A percentile compares a stretch with the other conserved stretches of the same genome.
Conservation (phyloP, 2,113 vertebrate genomes). For the Gymnorhina tibicen region DNA sequence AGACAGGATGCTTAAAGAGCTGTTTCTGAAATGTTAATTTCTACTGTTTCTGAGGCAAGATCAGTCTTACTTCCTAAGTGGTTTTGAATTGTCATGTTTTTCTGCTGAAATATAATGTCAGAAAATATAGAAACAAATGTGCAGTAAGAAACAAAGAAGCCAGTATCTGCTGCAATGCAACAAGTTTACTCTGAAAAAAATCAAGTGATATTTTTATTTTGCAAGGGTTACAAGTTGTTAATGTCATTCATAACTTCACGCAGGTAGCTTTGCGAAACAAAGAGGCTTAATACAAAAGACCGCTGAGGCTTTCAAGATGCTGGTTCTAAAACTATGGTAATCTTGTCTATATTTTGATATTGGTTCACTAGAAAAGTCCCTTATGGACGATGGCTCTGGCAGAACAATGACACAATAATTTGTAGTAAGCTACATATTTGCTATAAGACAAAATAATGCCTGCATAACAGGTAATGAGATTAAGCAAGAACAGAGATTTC, state of each 20-base stretch:
- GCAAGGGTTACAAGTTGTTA: not conserved
- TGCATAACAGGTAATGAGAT: slow-evolving; percentile 61
- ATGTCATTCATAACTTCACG: slow-evolving; percentile 1
- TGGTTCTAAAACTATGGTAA: slow-evolving; percentile 53
- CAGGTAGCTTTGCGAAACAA: slow-evolving; percentile 35
- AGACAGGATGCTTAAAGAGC: not conserved
- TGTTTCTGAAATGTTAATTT: not conserved
- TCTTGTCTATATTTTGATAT: slow-evolving; percentile 58
- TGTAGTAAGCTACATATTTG: slow-evolving; percentile 21
- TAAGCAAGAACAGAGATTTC: slow-evolving; percentile 44
- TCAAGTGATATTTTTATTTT: not conserved
- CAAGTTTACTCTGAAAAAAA: not conserved
- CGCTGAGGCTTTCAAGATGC: slow-evolving; percentile 33
- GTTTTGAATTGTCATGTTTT: not conserved
- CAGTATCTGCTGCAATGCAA: not conserved
- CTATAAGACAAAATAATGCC: slow-evolving; percentile 7
- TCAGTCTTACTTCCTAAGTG: not conserved
- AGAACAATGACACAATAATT: slow-evolving; percentile 63
- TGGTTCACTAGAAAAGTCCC: slow-evolving; percentile 49
- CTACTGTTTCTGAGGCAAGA: not conserved
- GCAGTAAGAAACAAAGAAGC: not conserved
- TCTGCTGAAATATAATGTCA: not conserved
- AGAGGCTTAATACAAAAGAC: slow-evolving; percentile 55
- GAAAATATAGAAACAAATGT: not conserved
- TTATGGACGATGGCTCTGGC: slow-evolving; percentile 46